phyloP scores from a whole-genome alignment of 23 tunicate genomes.

The Oikopleura dioica region DNA sequence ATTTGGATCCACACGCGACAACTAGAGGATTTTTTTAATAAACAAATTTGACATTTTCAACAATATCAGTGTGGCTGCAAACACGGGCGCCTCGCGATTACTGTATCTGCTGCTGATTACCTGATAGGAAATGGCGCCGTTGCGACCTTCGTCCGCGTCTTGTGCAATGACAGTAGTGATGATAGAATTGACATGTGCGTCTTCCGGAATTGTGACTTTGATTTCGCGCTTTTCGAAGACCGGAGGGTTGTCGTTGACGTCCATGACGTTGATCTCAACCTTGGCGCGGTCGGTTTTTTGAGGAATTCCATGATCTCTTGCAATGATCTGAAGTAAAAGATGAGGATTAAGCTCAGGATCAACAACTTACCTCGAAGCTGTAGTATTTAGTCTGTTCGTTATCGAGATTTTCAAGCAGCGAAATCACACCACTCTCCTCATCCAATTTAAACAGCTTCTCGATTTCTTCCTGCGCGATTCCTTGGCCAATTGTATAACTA shows the following conservation, averaged over 20 bases:
- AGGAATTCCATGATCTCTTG: constrained; percentile 31
- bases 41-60: too few relatives aligned
- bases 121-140: not conserved
- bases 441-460: not conserved
- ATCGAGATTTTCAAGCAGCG: constrained; percentile 7
- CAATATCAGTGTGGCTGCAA: too few relatives aligned
- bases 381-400: not conserved
- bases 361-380: not conserved
- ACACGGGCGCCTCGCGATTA: too few relatives aligned
- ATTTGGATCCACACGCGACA: not conserved
- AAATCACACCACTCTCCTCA: not conserved
- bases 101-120: too few relatives aligned
- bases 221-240: constrained; percentile 32
- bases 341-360: not conserved
- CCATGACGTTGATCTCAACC: constrained; percentile 26
- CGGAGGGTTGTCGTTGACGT: constrained; percentile 63
- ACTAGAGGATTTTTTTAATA: not conserved
- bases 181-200: constrained; percentile 21
- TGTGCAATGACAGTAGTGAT: constrained; percentile 33
- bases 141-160: constrained; percentile 29
- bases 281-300: not conserved
- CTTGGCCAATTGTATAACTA: constrained; percentile 22
- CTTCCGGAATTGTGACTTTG: constrained; percentile 25
- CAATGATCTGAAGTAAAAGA: constrained; percentile 19
- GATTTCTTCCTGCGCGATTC: not conserved